These are phyloP conservation scores for Hippopotamus amphibius DNA, from an alignment of 2,113 vertebrate species.

Conservation along the genomic window DNA sequence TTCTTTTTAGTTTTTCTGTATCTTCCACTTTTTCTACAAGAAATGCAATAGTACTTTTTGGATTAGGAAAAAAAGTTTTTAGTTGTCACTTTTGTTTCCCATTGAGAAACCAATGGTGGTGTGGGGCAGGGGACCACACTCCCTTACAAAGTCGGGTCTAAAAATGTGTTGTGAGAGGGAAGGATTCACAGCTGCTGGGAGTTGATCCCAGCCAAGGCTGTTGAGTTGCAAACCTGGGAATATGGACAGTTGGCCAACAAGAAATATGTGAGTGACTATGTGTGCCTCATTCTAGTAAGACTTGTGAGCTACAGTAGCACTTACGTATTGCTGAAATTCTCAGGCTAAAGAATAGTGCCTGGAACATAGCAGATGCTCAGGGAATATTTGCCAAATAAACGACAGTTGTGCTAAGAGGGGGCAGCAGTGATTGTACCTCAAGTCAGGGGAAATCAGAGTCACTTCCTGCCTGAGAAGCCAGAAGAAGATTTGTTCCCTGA, in stretches of 20 bases:
- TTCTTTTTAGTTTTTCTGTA: neutral
- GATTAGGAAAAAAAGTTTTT: neutral
- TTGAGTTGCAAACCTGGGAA: neutral
- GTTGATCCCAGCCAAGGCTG: neutral
- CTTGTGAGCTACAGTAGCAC: neutral
- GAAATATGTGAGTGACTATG: neutral
- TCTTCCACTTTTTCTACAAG: neutral
- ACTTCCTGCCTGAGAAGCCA: neutral
- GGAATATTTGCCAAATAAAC: neutral
- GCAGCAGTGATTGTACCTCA: neutral
- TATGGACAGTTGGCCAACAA: neutral
- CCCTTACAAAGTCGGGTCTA: neutral
- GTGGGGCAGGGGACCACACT: neutral
- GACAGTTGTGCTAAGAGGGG: neutral
- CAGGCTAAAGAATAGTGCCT: neutral
- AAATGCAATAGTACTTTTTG: neutral
- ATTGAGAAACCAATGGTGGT: neutral
- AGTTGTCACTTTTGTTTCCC: constrained; percentile 7
- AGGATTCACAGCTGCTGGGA: neutral
- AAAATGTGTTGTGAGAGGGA: neutral
- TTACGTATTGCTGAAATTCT: neutral
- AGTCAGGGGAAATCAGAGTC: neutral
- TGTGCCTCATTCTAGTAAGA: neutral
- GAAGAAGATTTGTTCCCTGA: neutral
- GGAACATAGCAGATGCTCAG: neutral